Evolutionary conservation across 2,888 invertebrate species (phyloP), one percentile per base, ranked within the genome.

Genomic region (Hanleya hanleyi): DNA sequence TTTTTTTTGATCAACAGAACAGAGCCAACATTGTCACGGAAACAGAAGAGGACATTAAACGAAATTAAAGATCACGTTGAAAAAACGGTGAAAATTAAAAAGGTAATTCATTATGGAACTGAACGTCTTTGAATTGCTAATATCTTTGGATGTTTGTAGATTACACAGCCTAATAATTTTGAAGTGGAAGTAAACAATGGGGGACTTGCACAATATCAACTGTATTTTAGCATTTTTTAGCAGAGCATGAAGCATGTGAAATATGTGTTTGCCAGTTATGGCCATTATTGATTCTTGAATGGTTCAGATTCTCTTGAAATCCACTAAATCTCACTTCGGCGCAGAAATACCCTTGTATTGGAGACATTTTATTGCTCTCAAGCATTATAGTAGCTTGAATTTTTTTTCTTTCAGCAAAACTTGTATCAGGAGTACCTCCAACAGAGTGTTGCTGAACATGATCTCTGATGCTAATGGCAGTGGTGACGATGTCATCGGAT

Each of bases 381-480:
- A n/a, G n/a, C n/a, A n/a, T n/a, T n/a, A n/a, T n/a, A n/a, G n/a
- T n/a, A n/a, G 41, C 41, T 41, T 41, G 18, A 41, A 18, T 65
- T 36, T 22, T 69, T 75, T 71, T 70, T 70, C 66, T 89, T 87
- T 32, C 89, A 92, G 91, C 88, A 91, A 88, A 87, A 85, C 18
- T 83, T 92, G 33, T 92, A 92, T 78, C 84, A 88, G 69, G 91
- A 92, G 72, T 92, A 92, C 77, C 85, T 92, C 74, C 88, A 91
- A 73, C 92, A 92, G 81, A 91, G 91, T 83, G 91, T 92, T 29
- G 91, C 90, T n/a, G 91, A 91, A 33, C 91, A 91, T 77, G 92
- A 92, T 81, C 85, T 92, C 35, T 89, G 79, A 84, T n/a, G n/a
- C n/a, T n/a, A n/a, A n/a, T n/a, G n/a, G n/a, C n/a, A n/a, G n/a